Conservation (phyloP, 2,113 vertebrate species). For the Paraplagusia blochii region DNA sequence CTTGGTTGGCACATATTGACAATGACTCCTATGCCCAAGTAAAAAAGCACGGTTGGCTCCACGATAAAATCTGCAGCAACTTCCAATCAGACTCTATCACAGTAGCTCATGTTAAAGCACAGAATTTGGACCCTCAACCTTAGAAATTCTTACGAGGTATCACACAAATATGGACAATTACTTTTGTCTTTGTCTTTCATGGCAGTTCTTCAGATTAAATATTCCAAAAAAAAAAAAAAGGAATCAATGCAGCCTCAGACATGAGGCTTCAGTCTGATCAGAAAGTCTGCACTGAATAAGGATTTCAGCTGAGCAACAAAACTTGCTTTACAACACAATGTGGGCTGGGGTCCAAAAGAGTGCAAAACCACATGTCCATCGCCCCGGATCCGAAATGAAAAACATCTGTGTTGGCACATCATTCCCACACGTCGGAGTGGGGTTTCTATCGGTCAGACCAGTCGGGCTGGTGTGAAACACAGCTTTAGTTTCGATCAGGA, state of each 20-base stretch:
- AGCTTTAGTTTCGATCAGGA: constrained; percentile 55
- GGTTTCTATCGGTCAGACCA: constrained; percentile 37
- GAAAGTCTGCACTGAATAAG: constrained; percentile 22
- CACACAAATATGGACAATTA: not conserved
- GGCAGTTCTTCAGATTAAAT: not conserved
- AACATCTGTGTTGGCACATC: constrained; percentile 48
- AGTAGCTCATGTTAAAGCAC: too few relatives aligned
- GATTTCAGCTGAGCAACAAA: constrained; percentile 19
- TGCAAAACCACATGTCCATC: constrained; percentile 48
- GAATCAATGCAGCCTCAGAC: constrained; percentile 8
- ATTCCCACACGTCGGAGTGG: constrained; percentile 17
- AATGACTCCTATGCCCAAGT: too few relatives aligned
- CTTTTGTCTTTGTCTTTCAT: not conserved
- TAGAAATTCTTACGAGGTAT: too few relatives aligned
- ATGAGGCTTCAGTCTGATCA: constrained; percentile 17
- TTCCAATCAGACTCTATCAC: too few relatives aligned
- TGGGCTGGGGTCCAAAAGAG: constrained; percentile 33
- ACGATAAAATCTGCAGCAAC: too few relatives aligned
- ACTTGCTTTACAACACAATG: constrained; percentile 26
- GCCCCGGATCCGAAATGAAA: constrained; percentile 29
- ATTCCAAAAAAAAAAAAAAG: not conserved
- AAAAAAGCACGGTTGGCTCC: too few relatives aligned
- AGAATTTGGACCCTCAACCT: too few relatives aligned
- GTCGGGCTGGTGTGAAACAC: constrained; percentile 33
- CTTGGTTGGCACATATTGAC: too few relatives aligned